phyloP scores from a whole-genome alignment of 2,113 vertebrate genomes.

The Arenaria interpres region DNA sequence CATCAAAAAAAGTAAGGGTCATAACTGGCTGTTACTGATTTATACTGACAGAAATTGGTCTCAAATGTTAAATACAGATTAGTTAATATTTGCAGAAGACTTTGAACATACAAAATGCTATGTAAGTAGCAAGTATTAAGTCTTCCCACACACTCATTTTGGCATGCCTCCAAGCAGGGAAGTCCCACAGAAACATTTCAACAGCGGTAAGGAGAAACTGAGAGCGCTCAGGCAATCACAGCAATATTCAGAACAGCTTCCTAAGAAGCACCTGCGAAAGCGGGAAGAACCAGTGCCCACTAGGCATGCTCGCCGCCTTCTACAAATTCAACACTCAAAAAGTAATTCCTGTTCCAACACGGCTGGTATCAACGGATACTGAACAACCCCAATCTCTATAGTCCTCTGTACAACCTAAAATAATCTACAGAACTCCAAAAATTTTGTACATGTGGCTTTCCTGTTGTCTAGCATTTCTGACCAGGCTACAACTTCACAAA shows the following conservation, averaged over 20 bases:
- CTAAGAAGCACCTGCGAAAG: neutral
- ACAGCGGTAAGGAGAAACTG: conserved; percentile 25
- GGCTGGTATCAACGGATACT: neutral
- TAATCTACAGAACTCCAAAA: neutral
- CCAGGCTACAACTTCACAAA: neutral
- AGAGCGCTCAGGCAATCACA: neutral
- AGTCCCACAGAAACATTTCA: conserved; percentile 59
- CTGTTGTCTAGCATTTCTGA: neutral
- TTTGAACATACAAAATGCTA: conserved; percentile 51
- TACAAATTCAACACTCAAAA: neutral
- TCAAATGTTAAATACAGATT: conserved; percentile 43
- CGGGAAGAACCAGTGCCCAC: neutral
- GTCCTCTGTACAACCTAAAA: neutral
- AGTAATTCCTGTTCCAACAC: neutral
- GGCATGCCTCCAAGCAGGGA: conserved; percentile 53
- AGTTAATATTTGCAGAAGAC: conserved; percentile 40
- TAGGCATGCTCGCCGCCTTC: neutral
- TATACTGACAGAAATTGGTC: conserved; percentile 28
- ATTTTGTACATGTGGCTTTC: neutral
- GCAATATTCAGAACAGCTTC: neutral
- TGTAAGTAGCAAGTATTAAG: conserved; percentile 63
- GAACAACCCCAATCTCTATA: neutral
- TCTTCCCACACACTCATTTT: conserved; percentile 58
- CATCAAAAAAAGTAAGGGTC: neutral
- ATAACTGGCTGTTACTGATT: conserved; percentile 18